Evolutionary conservation across 2,888 invertebrate species (phyloP).

Genomic region (Tupiocoris notatus): DNA sequence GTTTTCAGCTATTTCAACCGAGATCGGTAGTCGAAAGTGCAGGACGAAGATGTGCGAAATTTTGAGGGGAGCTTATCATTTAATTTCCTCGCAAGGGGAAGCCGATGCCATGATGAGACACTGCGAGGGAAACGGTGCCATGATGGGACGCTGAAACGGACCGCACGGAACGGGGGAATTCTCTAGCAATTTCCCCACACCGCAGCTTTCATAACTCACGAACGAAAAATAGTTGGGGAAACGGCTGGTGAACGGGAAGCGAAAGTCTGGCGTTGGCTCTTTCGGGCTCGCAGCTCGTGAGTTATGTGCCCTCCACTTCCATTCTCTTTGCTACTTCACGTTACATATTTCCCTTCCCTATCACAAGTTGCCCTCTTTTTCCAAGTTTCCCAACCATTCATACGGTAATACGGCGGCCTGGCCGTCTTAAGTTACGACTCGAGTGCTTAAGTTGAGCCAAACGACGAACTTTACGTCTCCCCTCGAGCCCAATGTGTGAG

Average conservation of each 20-base stretch:
- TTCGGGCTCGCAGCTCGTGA: conserved; percentile 7
- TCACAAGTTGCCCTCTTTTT: not conserved
- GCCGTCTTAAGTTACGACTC: too few relatives aligned
- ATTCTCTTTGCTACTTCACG: not conserved
- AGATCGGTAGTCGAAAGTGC: too few relatives aligned
- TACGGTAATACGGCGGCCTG: too few relatives aligned
- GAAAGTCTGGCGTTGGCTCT: conserved; percentile 15
- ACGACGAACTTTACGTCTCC: too few relatives aligned
- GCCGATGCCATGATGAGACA: not conserved
- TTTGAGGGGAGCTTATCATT: not conserved
- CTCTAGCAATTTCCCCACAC: not conserved
- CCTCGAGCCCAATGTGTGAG: too few relatives aligned
- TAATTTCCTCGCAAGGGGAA: not conserved
- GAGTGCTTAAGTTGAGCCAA: too few relatives aligned
- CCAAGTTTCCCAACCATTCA: not conserved
- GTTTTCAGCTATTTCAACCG: too few relatives aligned
- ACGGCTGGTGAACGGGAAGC: not conserved
- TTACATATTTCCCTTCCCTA: not conserved
- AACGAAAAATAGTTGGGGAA: conserved; percentile 12
- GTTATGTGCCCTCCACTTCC: not conserved
- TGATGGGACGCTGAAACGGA: not conserved
- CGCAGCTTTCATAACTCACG: conserved; percentile 18
- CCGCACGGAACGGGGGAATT: not conserved
- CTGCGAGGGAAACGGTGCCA: not conserved
- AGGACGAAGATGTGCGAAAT: not conserved